Evolutionary conservation across 2,888 invertebrate genomes (phyloP), one percentile per base, ranked within the genome.

Genomic region (Eudasyphora cyanicolor): DNA sequence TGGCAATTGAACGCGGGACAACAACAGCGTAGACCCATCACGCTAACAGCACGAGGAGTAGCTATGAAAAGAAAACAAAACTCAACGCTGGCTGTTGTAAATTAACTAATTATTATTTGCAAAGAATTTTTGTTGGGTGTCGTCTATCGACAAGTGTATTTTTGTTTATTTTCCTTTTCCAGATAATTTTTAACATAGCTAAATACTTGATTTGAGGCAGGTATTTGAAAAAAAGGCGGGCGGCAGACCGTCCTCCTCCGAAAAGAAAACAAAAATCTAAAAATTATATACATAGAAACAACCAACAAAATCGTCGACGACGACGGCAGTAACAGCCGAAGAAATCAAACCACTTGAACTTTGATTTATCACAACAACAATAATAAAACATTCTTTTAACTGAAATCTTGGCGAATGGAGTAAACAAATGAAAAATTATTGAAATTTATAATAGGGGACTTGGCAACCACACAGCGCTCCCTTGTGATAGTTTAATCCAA

Each of bases 61-160:
- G 2, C 14, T n/a, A 60, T 60, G 60, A 60, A 51, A 51, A 51
- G 2, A 19, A 51, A 51, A 57, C 57, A 42, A 73, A 21, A 73
- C n/a, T n/a, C 42, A 73, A 35, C 54, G 57, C 17, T 19, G 24
- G n/a, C n/a, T 38, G 45, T 82, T 77, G 77, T 77, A 82, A 74
- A 82, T 82, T 74, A 82, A 74, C 51, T 74, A 74, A 67, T 74
- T 57, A 76, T 54, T 75, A 76, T 76, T 76, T 76, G 76, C 76
- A 54, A 76, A 67, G 51, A 76, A 27, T 45, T n/a, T 51, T 32
- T 51, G 49, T 29, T 45, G 14, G 12, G 27, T n/a, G n/a, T n/a
- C 14, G 45, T 69, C 27, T 21, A 2, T 69, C 19, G 12, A 24
- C 54, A 32, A 10, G 57, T 57, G 27, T 57, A 12, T 57, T 3